Conservation (phyloP, 2,113 vertebrate genomes). For the Labeo catla region DNA sequence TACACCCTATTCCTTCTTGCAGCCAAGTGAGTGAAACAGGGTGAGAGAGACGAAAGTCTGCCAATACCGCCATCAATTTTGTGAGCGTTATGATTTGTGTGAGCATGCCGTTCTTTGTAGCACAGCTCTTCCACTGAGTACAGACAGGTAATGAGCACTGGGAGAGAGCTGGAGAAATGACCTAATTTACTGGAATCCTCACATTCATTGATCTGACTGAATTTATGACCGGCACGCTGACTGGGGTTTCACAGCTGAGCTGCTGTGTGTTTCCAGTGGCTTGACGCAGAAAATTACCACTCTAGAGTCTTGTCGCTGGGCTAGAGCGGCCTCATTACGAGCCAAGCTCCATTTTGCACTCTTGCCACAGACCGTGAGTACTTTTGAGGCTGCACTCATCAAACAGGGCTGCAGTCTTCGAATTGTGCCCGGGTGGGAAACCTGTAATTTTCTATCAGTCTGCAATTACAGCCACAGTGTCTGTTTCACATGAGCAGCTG, state of each 20-base stretch:
- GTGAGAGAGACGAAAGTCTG: not conserved
- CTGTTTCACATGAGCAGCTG: constrained; percentile 56
- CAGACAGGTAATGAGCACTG: constrained; percentile 1
- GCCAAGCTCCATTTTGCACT: constrained; percentile 49
- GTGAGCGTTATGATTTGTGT: not conserved
- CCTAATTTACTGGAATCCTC: not conserved
- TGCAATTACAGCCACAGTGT: constrained; percentile 60
- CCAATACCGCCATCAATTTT: not conserved
- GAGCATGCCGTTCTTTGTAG: not conserved
- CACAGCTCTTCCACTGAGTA: not conserved
- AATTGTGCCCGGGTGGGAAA: constrained; percentile 45
- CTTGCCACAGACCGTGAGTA: constrained; percentile 40
- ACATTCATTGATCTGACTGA: constrained; percentile 38
- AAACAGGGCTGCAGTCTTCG: not conserved
- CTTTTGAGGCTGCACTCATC: not conserved
- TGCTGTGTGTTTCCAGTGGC: constrained; percentile 52
- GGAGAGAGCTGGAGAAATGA: constrained; percentile 1
- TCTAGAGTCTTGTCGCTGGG: constrained; percentile 59
- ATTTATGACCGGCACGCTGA: constrained; percentile 48
- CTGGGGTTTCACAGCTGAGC: constrained; percentile 58
- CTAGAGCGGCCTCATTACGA: constrained; percentile 50
- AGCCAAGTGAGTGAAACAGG: not conserved
- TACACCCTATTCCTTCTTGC: constrained; percentile 11
- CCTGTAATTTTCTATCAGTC: constrained; percentile 60
- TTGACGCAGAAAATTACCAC: constrained; percentile 55